Conservation (phyloP, 1,140 invertebrate species). For the Drosophila busckii region DNA sequence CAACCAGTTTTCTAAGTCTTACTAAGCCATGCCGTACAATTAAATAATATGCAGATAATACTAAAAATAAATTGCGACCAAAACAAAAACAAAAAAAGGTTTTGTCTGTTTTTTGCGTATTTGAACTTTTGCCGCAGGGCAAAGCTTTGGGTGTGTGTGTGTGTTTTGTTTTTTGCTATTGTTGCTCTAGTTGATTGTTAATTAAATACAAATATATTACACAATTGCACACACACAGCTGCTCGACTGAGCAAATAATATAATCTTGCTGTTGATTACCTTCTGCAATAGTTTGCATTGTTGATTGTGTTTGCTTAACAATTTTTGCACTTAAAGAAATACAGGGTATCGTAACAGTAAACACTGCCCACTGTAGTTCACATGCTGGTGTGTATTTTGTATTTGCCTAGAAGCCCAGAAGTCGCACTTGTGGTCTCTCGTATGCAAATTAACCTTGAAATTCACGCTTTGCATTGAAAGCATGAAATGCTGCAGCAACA, state of each 20-base stretch:
- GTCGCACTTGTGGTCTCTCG: constrained; percentile 28
- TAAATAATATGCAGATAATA: constrained; percentile 43
- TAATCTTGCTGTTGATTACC: constrained; percentile 25
- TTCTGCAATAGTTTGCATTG: constrained; percentile 3
- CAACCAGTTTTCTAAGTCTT: constrained; percentile 16
- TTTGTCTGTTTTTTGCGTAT: constrained; percentile 13
- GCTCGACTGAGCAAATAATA: constrained; percentile 25
- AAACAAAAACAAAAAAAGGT: constrained; percentile 7
- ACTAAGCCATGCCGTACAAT: constrained; percentile 44
- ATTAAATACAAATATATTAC: constrained; percentile 28
- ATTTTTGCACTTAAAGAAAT: not conserved
- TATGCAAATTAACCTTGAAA: constrained; percentile 27
- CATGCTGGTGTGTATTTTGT: constrained; percentile 19
- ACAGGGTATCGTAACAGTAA: no score
- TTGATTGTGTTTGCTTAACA: constrained; percentile 20
- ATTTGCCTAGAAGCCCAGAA: constrained; percentile 5
- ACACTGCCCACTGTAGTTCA: constrained; percentile 1
- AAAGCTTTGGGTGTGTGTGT: not conserved
- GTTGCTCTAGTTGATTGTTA: constrained; percentile 9
- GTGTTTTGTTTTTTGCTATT: not conserved
- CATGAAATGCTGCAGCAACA: not conserved
- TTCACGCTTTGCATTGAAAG: constrained; percentile 4
- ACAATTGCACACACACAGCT: constrained; percentile 8
- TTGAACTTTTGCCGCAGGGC: constrained; percentile 16
- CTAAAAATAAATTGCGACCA: constrained; percentile 28